Percentiles rank a stretch among this genome's conserved stretches.
Conservation (phyloP, 2,797 vertebrate genomes). For the Esox masquinongy region DNA sequence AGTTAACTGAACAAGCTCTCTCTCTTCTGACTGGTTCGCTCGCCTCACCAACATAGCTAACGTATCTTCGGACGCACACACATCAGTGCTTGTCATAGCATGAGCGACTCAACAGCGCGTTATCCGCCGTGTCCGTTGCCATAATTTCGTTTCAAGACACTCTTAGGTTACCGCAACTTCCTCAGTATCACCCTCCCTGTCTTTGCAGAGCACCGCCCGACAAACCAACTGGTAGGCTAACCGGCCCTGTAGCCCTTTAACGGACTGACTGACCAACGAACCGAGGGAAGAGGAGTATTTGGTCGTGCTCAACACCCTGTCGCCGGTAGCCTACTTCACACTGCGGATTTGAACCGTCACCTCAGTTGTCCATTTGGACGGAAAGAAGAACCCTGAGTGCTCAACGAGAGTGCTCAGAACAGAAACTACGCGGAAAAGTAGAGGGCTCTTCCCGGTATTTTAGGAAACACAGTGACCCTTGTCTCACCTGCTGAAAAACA, state of each 20-base stretch:
- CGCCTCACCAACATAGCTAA: neutral
- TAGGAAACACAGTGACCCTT: neutral
- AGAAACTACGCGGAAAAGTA: neutral
- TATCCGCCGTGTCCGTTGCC: constrained; percentile 1
- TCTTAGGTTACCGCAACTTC: constrained; percentile 26
- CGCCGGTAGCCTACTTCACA: constrained; percentile 36
- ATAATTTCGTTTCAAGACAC: neutral
- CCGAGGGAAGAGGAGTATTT: neutral
- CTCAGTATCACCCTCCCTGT: constrained; percentile 31
- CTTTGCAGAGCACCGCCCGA: constrained; percentile 14
- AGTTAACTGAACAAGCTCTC: constrained; percentile 12
- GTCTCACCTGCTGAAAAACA: constrained; percentile 10
- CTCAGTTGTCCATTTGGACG: constrained; percentile 8
- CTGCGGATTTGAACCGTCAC: constrained; percentile 57
- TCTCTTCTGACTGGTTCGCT: constrained; percentile 8
- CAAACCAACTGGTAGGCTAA: neutral
- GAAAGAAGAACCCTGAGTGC: neutral
- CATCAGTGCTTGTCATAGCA: constrained; percentile 20
- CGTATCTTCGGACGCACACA: neutral
- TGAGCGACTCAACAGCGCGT: constrained; percentile 35
- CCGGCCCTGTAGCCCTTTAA: neutral
- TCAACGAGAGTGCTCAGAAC: neutral
- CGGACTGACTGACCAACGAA: neutral
- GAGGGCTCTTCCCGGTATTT: neutral
- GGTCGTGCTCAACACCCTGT: constrained; percentile 34